Conservation (phyloP, 2,888 invertebrate genomes). For the Germaria angustata region DNA sequence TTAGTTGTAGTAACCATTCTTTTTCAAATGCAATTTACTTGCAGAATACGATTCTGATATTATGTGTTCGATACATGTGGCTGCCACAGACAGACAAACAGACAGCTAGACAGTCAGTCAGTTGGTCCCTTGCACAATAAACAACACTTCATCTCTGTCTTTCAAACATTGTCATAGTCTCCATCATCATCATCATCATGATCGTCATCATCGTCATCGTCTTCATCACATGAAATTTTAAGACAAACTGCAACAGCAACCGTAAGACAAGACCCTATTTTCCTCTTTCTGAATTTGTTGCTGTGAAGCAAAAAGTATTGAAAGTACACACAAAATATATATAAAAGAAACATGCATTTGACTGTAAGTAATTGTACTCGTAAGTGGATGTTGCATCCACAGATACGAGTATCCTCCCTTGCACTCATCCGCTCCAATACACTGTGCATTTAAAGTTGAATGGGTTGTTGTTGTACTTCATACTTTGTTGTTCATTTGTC, state of each 20-base stretch:
- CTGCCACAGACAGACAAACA: slow-evolving; percentile 3
- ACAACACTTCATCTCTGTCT: slow-evolving; percentile 33
- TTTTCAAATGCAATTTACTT: slow-evolving; percentile 60
- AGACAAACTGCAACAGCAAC: slow-evolving; percentile 8
- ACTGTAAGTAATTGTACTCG: not conserved
- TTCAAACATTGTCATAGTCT: slow-evolving; percentile 22
- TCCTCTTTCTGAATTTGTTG: slow-evolving; percentile 13
- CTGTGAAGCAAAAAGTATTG: not conserved
- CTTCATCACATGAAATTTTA: slow-evolving; percentile 27
- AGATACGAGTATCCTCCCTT: slow-evolving; percentile 22
- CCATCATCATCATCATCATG: slow-evolving; percentile 1
- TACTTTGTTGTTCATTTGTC: slow-evolving; percentile 62
- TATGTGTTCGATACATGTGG: not conserved
- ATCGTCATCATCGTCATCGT: not conserved
- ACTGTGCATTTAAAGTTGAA: slow-evolving; percentile 14
- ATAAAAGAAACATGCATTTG: not conserved
- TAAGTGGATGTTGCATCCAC: slow-evolving; percentile 24
- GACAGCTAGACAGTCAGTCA: not conserved
- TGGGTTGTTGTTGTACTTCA: slow-evolving; percentile 16
- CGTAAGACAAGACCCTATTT: slow-evolving; percentile 41
- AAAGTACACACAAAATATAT: slow-evolving; percentile 3
- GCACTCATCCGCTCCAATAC: slow-evolving; percentile 24
- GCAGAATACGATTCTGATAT: not conserved
- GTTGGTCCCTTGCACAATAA: not conserved
- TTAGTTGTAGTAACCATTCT: slow-evolving; percentile 43